These are phyloP conservation scores for Quadroppia sp. DNA, from an alignment of 2,888 invertebrate species.

Conservation along the genomic window DNA sequence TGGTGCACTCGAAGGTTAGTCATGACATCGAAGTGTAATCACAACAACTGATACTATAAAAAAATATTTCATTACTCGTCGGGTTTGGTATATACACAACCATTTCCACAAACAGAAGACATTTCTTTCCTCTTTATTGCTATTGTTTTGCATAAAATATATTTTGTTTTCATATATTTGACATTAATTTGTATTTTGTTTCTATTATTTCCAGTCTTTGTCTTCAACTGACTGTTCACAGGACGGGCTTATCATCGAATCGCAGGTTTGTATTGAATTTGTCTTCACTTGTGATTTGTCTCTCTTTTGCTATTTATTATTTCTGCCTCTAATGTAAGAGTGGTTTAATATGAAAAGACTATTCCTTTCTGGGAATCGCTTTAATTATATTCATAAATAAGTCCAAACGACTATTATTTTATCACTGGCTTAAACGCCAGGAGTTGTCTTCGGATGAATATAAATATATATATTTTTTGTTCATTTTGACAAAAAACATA, in stretches of 20 bases:
- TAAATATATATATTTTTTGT: too few species aligned
- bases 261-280: conserved; percentile 7
- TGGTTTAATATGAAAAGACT: background rate
- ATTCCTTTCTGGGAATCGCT: background rate
- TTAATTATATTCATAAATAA: conserved; percentile 27
- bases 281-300: background rate
- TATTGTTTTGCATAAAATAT: conserved; percentile 17
- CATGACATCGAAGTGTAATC: background rate
- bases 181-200: background rate
- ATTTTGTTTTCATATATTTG: background rate
- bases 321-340: background rate
- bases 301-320: background rate
- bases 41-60: background rate
- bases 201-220: background rate
- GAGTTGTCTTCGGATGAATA: background rate
- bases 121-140: background rate
- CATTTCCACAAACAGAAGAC: too few species aligned
- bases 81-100: background rate
- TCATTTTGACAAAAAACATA: too few species aligned
- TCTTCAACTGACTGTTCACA: background rate
- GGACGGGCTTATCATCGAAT: background rate
- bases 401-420: background rate
- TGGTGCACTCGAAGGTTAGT: background rate
- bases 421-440: background rate
- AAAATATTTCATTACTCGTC: background rate